Base-by-base conservation (phyloP, 2,113 vertebrate species). In the Solea senegalensis region DNA sequence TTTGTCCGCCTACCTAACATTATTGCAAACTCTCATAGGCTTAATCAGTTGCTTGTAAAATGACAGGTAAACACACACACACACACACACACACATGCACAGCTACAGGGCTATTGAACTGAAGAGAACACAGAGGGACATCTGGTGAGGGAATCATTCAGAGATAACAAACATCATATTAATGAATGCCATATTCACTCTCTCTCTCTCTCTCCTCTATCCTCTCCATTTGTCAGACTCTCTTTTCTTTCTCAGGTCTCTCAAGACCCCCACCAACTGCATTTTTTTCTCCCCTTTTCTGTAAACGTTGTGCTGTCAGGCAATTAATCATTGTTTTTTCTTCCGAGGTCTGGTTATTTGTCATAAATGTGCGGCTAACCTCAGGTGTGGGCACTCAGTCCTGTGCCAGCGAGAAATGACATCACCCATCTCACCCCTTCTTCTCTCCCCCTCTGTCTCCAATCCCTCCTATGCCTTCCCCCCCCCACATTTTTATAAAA, bases 151-250 rank as follows among this genome's bases (percentile, higher is more conserved):
- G 78, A 82, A 62, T 69, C 46, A 27, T 34, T 81, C 74, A 63
- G 75, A 84, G 86, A 88, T 80, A 84, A 85, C 56, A 52, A 81
- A 85, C 85, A 86, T 82, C 77, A 65, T 82, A 78, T 85, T 78
- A 85, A 87, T 78, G 72, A 87, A 76, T 62, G 66, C 61, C 49
- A 74, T 65, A 40, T 63, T 81, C 59, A 34, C 64, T 81, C 56
- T 62, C 70, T 53, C 58, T 15, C 27, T 67, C n/a, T n/a, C n/a
- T n/a, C n/a, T n/a, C n/a, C n/a, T 78, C 66, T 74, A 72, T 77
- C 67, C 49, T 57, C 63, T 72, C 5, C 34, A 50, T 78, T 76
- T 76, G 34, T 74, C 21, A 43, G 56, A 68, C 46, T 74, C 45
- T 48, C 27, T 65, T 70, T 69, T 59, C 45, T 58, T 57, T 26